A percentile compares a stretch with the other conserved stretches of the same genome.
phyloP scores from a whole-genome alignment of 2,888 invertebrate genomes.

The Sminthurides aquaticus region DNA sequence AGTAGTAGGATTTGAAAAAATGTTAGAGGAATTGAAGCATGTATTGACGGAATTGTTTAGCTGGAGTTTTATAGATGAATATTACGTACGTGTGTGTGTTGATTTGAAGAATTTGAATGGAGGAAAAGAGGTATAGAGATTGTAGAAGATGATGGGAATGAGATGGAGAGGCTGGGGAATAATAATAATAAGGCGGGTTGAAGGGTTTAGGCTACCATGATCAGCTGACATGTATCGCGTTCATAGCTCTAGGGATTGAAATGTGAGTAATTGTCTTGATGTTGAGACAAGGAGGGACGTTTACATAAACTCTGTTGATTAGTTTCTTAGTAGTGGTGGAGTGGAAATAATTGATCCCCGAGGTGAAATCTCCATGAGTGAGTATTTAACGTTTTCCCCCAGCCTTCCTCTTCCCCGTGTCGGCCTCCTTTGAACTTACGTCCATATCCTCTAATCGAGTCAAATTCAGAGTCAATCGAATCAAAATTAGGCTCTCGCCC shows the following conservation, averaged over 20 bases:
- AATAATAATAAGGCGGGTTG: too few species aligned
- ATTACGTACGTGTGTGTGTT: too few species aligned
- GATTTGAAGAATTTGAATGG: too few species aligned
- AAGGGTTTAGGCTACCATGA: background rate
- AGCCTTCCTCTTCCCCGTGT: conserved; percentile 16
- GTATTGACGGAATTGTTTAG: too few species aligned
- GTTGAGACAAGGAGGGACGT: conserved; percentile 3
- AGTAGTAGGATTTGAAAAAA: background rate
- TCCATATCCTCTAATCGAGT: conserved; percentile 40
- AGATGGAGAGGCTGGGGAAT: too few species aligned
- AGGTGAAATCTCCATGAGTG: conserved; percentile 38
- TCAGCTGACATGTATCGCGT: conserved; percentile 1
- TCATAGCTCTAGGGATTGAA: conserved; percentile 14
- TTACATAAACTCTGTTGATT: conserved; percentile 39
- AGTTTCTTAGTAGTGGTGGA: conserved; percentile 40
- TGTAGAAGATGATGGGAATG: too few species aligned
- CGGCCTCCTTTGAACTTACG: conserved; percentile 37
- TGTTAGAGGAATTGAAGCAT: too few species aligned
- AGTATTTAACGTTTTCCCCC: conserved; percentile 38
- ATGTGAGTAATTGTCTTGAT: conserved; percentile 2
- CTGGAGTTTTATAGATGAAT: too few species aligned
- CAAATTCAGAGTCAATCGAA: conserved; percentile 40
- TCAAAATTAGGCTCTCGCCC: conserved; percentile 31
- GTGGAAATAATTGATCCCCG: conserved; percentile 43
- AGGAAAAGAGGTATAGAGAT: too few species aligned